Evolutionary conservation across 2,888 invertebrate species (phyloP).

Genomic region (Seladonia tumulorum): DNA sequence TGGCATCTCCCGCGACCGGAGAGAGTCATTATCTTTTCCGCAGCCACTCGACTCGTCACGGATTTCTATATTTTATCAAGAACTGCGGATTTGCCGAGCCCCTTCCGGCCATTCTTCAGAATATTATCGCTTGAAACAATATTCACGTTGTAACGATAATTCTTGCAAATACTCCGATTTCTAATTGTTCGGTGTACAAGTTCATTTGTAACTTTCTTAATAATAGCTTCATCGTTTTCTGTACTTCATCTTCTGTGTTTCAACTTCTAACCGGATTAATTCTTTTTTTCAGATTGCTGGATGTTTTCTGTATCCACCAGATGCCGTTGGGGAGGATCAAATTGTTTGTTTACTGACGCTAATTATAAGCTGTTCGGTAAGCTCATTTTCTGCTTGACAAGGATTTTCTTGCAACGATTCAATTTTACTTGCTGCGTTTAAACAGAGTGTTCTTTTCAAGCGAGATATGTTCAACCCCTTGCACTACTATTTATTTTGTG

Average conservation of each 20-base stretch:
- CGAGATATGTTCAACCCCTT: background rate
- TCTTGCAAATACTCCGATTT: background rate
- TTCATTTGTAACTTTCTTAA: background rate
- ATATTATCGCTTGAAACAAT: background rate
- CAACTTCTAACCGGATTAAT: background rate
- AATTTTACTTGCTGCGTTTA: too few species aligned
- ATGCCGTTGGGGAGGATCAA: too few species aligned
- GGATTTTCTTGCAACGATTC: background rate
- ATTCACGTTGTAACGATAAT: background rate
- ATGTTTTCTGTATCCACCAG: too few species aligned
- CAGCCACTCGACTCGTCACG: background rate
- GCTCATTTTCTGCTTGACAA: background rate
- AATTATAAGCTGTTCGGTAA: background rate
- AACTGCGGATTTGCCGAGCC: background rate
- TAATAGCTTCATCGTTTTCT: background rate
- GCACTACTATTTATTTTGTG: too few species aligned
- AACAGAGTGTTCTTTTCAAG: too few species aligned
- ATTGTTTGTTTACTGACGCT: too few species aligned
- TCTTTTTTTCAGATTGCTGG: too few species aligned
- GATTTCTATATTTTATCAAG: conserved; percentile 6
- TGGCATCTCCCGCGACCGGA: background rate
- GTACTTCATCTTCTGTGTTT: too few species aligned
- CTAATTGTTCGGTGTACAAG: background rate
- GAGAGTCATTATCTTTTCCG: background rate
- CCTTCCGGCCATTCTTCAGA: background rate